Evolutionary conservation across 2,888 invertebrate genomes (phyloP).

Genomic region (Malacosoma neustria): DNA sequence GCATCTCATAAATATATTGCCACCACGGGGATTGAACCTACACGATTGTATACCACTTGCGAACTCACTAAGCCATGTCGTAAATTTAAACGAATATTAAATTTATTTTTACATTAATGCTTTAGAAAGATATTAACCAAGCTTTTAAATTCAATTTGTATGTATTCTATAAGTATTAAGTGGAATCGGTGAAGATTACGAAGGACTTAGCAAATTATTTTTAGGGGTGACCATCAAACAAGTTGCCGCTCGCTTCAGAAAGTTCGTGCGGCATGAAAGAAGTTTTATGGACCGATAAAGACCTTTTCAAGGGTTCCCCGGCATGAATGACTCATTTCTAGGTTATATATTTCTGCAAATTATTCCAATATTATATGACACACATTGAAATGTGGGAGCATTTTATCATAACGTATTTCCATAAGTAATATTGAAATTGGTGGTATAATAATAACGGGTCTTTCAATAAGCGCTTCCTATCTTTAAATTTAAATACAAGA

Average conservation of each 20-base stretch:
- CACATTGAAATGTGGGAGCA: background rate
- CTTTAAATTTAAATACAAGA: no score
- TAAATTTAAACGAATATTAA: no score
- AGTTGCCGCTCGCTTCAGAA: constrained; percentile 55
- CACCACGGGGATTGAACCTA: no score
- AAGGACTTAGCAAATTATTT: constrained; percentile 61
- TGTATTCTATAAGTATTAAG: constrained; percentile 51
- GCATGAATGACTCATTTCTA: constrained; percentile 26
- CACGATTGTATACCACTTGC: no score
- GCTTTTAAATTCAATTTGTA: background rate
- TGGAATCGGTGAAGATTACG: constrained; percentile 44
- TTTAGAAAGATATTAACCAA: no score
- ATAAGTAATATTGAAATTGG: no score
- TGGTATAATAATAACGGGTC: no score
- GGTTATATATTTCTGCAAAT: constrained; percentile 28
- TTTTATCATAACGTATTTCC: no score
- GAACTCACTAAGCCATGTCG: no score
- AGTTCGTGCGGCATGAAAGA: constrained; percentile 59
- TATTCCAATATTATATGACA: constrained; percentile 27
- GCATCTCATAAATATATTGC: no score
- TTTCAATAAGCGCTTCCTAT: no score
- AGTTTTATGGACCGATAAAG: constrained; percentile 68
- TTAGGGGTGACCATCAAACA: constrained; percentile 62
- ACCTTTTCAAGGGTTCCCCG: constrained; percentile 55
- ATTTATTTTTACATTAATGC: no score